Evolutionary conservation across 2,113 vertebrate species (phyloP).

Genomic region (Salvator merianae): DNA sequence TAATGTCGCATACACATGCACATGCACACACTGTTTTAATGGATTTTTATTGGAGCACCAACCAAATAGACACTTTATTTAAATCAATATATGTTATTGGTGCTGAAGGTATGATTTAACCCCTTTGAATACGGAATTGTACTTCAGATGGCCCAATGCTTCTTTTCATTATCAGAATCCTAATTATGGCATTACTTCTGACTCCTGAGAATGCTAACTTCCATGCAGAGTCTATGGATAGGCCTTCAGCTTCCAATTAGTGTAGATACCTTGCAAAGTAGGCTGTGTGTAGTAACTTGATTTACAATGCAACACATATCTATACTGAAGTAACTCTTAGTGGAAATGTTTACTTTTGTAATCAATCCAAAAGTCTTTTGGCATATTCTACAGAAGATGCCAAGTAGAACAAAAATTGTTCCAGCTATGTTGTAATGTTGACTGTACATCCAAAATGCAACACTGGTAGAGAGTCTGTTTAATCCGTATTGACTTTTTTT

Average conservation of each 20-base stretch:
- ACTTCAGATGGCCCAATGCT: slow-evolving; percentile 3
- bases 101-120: background rate
- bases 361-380: background rate
- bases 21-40: too few relatives aligned
- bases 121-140: background rate
- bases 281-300: background rate
- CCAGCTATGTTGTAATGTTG: background rate
- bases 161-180: background rate
- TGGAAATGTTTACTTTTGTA: background rate
- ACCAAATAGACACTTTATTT: background rate
- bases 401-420: background rate
- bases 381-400: background rate
- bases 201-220: background rate
- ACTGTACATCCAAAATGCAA: accelerated
- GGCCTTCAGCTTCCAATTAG: background rate
- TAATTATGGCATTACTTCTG: background rate
- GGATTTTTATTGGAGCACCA: background rate
- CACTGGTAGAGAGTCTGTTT: slow-evolving; percentile 26
- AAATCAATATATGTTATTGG: background rate
- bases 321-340: background rate
- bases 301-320: background rate
- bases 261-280: background rate
- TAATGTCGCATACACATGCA: background rate
- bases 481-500: background rate
- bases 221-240: slow-evolving; percentile 7